Percentiles rank a stretch among this genome's conserved stretches.
Conservation (phyloP, 2,888 invertebrate species). For the Mesorhabditis belari region DNA sequence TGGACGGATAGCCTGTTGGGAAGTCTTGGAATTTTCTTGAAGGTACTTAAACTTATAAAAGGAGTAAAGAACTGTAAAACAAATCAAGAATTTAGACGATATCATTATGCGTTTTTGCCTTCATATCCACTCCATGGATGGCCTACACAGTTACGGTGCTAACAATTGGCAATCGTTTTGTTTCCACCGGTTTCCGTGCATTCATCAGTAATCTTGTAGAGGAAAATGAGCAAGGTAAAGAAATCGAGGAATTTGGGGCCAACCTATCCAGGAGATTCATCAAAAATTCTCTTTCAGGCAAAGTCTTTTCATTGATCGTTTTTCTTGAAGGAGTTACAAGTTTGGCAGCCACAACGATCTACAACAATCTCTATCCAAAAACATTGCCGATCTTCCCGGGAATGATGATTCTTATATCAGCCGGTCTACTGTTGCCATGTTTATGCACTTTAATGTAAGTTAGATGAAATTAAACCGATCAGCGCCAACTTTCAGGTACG, state of each 20-base stretch:
- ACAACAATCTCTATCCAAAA: conserved; percentile 53
- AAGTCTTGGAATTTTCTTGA: background rate
- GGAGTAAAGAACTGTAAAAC: background rate
- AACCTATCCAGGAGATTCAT: no score
- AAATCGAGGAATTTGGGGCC: no score
- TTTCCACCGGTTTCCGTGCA: conserved; percentile 53
- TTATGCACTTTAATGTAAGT: background rate
- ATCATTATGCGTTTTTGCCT: background rate
- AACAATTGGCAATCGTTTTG: conserved; percentile 52
- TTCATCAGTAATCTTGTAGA: conserved; percentile 50
- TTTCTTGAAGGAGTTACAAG: conserved; percentile 52
- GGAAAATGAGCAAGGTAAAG: conserved; percentile 53
- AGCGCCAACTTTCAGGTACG: no score
- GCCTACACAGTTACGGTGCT: conserved; percentile 41
- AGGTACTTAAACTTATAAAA: background rate
- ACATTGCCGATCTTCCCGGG: conserved; percentile 54
- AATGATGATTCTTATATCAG: conserved; percentile 42
- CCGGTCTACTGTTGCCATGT: conserved; percentile 20
- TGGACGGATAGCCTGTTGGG: background rate
- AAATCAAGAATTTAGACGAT: background rate
- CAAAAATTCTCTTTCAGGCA: conserved; percentile 30
- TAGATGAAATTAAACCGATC: no score
- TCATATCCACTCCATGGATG: conserved; percentile 30
- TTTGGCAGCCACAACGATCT: conserved; percentile 52
- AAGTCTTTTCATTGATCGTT: conserved; percentile 52